Base-by-base conservation (phyloP, 2,113 vertebrate genomes). In the Trachemys scripta region DNA sequence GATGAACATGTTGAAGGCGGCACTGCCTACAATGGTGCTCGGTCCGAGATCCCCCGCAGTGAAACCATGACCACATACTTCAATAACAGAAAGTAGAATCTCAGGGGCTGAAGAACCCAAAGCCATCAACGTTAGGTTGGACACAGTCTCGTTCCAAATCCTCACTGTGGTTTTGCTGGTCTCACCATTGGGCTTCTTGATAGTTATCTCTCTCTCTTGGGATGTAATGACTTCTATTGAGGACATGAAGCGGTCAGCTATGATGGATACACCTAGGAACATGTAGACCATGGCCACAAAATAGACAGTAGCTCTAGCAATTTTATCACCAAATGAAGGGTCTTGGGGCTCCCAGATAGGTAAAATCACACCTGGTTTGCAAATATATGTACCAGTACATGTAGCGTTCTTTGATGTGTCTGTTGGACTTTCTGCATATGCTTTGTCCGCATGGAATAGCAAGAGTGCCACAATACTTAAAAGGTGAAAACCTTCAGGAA, bases 211-310 rank as follows among this genome's bases (percentile, higher is more conserved):
- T 95, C 99, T 98, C 93, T 99, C 99, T 91, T 99, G 99, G 25
- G 99, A 99, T 0, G 99, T 99, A 95, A 99, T 99, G 96, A 99
- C 99, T 98, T 99, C 99, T 6, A 99, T 99, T 76, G 99, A 99
- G 4, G 99, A 99, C 99, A 99, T 99, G 98, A 99, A 99, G 85
- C 99, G 99, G 85, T 99, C 99, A 0, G 99, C 99, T 47, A 99
- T 99, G 97, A 99, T 99, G 51, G 99, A 99, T 27, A 99, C 99
- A 3, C 99, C 99, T 20, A 99, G 97, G 97, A 99, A 99, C 99
- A 99, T 99, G 97, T 99, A 99, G 22, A 98, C 98, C 98, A 99
- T 96, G 0, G 99, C 99, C 89, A 99, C 98, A 76, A 99, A 99
- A 92, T 99, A 99, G 72, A 99, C 98, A 1, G 99, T 99, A 19